Base-by-base conservation (phyloP, 2,888 invertebrate genomes). In the Cephus runcator region DNA sequence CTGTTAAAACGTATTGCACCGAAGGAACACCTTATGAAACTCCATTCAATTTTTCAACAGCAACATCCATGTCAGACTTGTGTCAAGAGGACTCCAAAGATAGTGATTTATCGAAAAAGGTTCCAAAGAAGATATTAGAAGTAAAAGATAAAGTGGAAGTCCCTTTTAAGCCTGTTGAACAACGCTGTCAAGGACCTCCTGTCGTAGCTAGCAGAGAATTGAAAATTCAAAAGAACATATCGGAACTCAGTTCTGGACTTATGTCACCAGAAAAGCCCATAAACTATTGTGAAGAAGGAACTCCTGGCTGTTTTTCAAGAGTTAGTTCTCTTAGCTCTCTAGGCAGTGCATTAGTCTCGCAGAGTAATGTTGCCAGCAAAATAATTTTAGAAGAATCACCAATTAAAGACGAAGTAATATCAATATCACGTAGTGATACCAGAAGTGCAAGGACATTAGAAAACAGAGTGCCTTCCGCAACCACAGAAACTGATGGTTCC, bases 21-120 rank as follows among this genome's bases (percentile, higher is more conserved):
- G 98, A 98, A 92, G 98, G 96, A 35, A 98, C 98, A 0, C 97
- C 97, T 0, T 95, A 96, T 87, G 95, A 96, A 90, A 96, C 96
- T 0, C 94, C 94, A 0, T 92, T 93, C 78, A 90, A 90, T 85
- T 96, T 98, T 90, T 98, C 98, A 0, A 97, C 96, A 11, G 97
- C 98, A 0, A 97, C 97, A 0, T 98, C 97, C 0, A 95, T 98
- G 93, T 97, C 96, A 0, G 98, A 98, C 92, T 93, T 98, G 56
- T 93, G 96, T 30, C 92, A 94, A 1, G 92, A 92, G 35, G 88
- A 89, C 30, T 71, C 83, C 1, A 90, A 89, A 36, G 89, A 89
- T 30, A 82, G 82, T 2, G 88, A 87, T 23, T 76, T 73, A 0
- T 80, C 84, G 23, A 89, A 87, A 23, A 86, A 86, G 79, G 77